Conservation (phyloP, 2,888 invertebrate species). For the Urechis unicinctus region DNA sequence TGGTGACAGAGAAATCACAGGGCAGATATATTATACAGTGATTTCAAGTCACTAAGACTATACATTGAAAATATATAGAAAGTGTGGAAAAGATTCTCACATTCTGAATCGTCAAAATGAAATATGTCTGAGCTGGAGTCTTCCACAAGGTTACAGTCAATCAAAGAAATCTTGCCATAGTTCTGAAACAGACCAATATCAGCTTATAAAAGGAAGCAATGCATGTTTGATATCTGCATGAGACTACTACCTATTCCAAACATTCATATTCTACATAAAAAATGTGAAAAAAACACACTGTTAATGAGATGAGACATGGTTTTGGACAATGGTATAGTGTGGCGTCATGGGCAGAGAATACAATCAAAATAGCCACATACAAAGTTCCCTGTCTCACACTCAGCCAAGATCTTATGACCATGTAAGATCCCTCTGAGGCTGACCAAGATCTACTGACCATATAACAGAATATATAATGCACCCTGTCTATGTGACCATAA, state of each 20-base stretch:
- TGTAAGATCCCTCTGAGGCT: too few relatives aligned
- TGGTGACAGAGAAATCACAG: constrained; percentile 17
- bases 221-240: neutral
- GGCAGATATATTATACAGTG: neutral
- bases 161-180: constrained; percentile 73
- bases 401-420: too few relatives aligned
- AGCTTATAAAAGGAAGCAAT: neutral
- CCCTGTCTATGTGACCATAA: too few relatives aligned
- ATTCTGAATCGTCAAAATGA: constrained; percentile 44
- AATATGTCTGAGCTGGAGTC: constrained; percentile 62
- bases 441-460: too few relatives aligned
- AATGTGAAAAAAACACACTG: neutral
- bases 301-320: too few relatives aligned
- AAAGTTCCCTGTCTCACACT: too few relatives aligned
- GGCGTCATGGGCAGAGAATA: too few relatives aligned
- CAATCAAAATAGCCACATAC: too few relatives aligned
- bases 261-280: neutral
- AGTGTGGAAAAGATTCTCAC: too few relatives aligned
- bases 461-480: too few relatives aligned
- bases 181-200: constrained; percentile 45
- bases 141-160: constrained; percentile 78
- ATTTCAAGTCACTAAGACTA: neutral
- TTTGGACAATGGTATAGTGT: too few relatives aligned
- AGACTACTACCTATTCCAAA: neutral
- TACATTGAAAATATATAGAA: too few relatives aligned